phyloP scores from a whole-genome alignment of 2,888 invertebrate species.

The Eubasilissa splendida region DNA sequence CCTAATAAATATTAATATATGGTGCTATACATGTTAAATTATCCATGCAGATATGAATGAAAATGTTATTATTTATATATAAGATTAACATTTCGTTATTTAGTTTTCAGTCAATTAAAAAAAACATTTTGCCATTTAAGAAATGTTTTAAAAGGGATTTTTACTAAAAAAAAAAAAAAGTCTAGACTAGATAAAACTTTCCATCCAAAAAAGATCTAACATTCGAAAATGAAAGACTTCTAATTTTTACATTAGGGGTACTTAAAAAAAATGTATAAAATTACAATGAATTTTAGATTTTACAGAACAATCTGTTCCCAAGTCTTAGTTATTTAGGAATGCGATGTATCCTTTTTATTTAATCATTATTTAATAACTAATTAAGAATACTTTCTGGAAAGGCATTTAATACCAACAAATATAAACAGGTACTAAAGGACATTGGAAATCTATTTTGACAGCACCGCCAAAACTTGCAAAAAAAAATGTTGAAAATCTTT shows the following conservation, averaged over 20 bases:
- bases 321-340: conserved; percentile 35
- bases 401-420: conserved; percentile 35
- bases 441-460: conserved; percentile 22
- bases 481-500: no score
- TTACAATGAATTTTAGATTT: conserved; percentile 27
- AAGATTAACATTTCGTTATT: conserved; percentile 12
- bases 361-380: conserved; percentile 6
- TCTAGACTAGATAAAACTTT: not conserved
- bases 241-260: conserved; percentile 26
- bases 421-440: conserved; percentile 47
- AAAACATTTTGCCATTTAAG: not conserved
- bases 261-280: conserved; percentile 35
- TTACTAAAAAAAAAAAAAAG: not conserved
- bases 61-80: conserved; percentile 30
- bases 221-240: conserved; percentile 5
- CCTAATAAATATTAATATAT: conserved; percentile 2
- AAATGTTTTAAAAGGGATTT: not conserved
- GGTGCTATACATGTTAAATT: not conserved
- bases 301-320: conserved; percentile 28
- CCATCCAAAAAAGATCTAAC: not conserved
- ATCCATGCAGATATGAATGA: not conserved
- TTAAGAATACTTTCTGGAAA: not conserved
- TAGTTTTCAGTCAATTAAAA: conserved; percentile 19
- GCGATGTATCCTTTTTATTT: conserved; percentile 22
- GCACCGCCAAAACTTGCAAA: not conserved